Base-by-base conservation (phyloP, 2,888 invertebrate species). In the Thera obeliscata region DNA sequence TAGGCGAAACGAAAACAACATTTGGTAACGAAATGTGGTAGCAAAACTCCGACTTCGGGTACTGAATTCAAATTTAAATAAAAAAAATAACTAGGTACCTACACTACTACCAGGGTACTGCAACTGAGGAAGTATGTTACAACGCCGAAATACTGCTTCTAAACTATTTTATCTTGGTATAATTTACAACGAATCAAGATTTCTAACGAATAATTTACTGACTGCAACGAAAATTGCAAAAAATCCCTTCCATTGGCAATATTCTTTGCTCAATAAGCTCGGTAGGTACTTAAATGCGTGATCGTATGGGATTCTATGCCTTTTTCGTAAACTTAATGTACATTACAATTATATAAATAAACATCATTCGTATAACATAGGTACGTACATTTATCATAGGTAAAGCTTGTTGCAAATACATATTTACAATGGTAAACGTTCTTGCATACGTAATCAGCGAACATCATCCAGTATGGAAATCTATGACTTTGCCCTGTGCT, bases 141-240 rank as follows among this genome's bases (percentile, higher is more conserved):
- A 86, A 87, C 88, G 86, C 82, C 85, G 80, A 88, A 91, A 91
- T 91, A 92, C 90, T 92, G 91, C 78, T 88, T 85, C 87, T 90
- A 90, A 78, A 81, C 87, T 86, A 87, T 22, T 22, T 22, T 22
- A 22, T 85, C 79, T 83, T 87, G 85, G 82, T 86, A 84, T 83
- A 82, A 86, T 87, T 86, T 87, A 88, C 83, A 84, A 85, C 81
- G 83, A 87, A 82, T 83, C 81, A 85, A 85, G 81, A 83, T 78
- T 63, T 59, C 82, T 82, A 75, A 79, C 81, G 82, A 73, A 85
- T 87, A 86, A 85, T 84, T 87, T 85, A 86, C 80, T 83, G 76
- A 80, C 78, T 78, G 81, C 72, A 71, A 81, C 82, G 83, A 89
- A 90, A 88, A 81, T 79, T 84, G 86, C 87, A 83, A 80, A 74